Percentiles rank a stretch among this genome's conserved stretches.
phyloP scores from a whole-genome alignment of 2,888 invertebrate species.

The Drosophila picticornis region DNA sequence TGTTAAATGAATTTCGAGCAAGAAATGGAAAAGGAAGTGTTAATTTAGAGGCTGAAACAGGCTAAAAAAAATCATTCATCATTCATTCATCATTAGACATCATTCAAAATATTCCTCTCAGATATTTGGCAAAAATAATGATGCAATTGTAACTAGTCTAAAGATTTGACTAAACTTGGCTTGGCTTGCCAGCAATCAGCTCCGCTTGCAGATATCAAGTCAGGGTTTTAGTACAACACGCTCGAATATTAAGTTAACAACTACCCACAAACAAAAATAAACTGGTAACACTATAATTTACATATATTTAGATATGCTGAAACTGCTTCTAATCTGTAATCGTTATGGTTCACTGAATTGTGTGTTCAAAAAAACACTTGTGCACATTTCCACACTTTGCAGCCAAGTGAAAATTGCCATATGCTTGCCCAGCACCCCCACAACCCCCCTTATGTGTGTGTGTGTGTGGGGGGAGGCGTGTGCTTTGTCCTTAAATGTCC shows the following conservation, averaged over 20 bases:
- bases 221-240: not conserved
- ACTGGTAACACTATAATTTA: not conserved
- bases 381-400: conserved; percentile 32
- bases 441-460: not conserved
- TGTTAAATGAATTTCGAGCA: not conserved
- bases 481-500: conserved; percentile 25
- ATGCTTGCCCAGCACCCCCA: conserved; percentile 13
- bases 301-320: not conserved
- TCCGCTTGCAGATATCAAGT: not conserved
- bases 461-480: too few relatives aligned
- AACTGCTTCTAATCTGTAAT: conserved; percentile 4
- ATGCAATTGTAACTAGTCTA: not conserved
- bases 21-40: not conserved
- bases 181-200: not conserved
- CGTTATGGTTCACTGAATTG: conserved; percentile 6
- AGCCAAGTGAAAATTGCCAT: conserved; percentile 70
- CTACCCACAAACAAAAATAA: not conserved
- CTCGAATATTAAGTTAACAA: not conserved
- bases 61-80: not conserved
- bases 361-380: conserved; percentile 9
- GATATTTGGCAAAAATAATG: too few relatives aligned
- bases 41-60: not conserved
- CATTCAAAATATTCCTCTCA: not conserved
- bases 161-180: not conserved
- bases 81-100: not conserved